Conservation (phyloP, 2,888 invertebrate species). For the Dryobota labecula region DNA sequence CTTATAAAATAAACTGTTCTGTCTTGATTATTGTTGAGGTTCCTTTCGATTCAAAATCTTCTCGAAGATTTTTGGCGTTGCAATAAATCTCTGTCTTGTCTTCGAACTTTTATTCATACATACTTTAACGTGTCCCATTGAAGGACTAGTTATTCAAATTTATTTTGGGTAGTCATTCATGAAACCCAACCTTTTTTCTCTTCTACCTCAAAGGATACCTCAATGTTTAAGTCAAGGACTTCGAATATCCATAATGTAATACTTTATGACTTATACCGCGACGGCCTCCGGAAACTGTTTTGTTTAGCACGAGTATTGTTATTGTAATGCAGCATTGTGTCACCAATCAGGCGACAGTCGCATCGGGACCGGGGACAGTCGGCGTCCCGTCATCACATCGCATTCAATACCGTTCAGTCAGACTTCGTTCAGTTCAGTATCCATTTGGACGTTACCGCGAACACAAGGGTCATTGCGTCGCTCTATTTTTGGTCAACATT, state of each 20-base stretch:
- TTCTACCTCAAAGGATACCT: neutral
- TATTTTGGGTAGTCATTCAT: constrained; percentile 13
- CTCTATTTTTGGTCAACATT: neutral
- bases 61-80: neutral
- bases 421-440: constrained; percentile 35
- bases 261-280: constrained; percentile 59
- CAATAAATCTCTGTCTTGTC: neutral
- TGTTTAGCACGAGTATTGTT: constrained; percentile 81
- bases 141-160: neutral
- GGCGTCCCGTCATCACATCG: constrained; percentile 51
- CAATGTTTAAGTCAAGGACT: constrained; percentile 38
- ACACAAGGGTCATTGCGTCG: constrained; percentile 14
- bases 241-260: constrained; percentile 26
- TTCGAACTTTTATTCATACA: neutral
- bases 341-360: constrained; percentile 55
- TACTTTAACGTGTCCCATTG: neutral
- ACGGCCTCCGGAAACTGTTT: constrained; percentile 79
- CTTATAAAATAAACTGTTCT: constrained; percentile 36
- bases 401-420: constrained; percentile 25
- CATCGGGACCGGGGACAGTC: constrained; percentile 48
- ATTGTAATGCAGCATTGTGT: constrained; percentile 83
- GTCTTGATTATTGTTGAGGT: constrained; percentile 7
- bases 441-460: constrained; percentile 39
- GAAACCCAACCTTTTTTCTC: constrained; percentile 10
- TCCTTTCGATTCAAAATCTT: neutral